Base-by-base conservation (phyloP, 2,888 invertebrate species). In the Parapristionchus giblindavisi region DNA sequence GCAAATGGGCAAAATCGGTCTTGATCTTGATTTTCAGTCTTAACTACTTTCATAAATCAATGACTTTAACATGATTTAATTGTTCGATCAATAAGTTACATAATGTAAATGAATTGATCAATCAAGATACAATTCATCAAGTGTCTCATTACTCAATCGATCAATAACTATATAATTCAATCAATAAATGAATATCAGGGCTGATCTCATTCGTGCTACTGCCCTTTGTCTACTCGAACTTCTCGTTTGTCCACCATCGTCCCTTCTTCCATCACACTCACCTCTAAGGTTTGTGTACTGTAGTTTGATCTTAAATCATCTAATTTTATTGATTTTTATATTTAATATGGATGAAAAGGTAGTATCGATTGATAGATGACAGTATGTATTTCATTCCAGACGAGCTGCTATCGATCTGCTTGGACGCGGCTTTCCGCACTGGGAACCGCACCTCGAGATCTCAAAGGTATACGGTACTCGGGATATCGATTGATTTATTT, bases 401-500 rank as follows among this genome's bases (percentile, higher is more conserved):
- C 91, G 98, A 78, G 98, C 99, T 17, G 97, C 98, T 0, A 95
- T 99, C 60, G 99, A 99, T 91, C 91, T 99, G 79, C 92, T 99
- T 79, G 99, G 99, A 0, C 92, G 98, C 48, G 88, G 85, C 27
- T 99, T 98, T 89, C 61, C 79, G 0, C 96, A 99, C 0, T 99
- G 99, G 99, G 98, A 99, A 88, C 98, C 98, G 0, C 97, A 98
- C 89, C 89, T 96, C 78, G 95, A 96, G 89, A 94, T 95, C 52
- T 94, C 94, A 68, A 94, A 94, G 89, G 93, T 95, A 58, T 89
- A 94, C 63, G 90, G 93, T 43, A 8, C 17, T 43, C 17, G 43
- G 8, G 8, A 14, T 43, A 43, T 8, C 8, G 17, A 43, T 43
- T 43, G 8, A 14, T 43, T 43, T 43, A 43, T 43, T 43, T 43